Conservation (phyloP, 1,140 invertebrate species). For the Drosophila melanica region DNA sequence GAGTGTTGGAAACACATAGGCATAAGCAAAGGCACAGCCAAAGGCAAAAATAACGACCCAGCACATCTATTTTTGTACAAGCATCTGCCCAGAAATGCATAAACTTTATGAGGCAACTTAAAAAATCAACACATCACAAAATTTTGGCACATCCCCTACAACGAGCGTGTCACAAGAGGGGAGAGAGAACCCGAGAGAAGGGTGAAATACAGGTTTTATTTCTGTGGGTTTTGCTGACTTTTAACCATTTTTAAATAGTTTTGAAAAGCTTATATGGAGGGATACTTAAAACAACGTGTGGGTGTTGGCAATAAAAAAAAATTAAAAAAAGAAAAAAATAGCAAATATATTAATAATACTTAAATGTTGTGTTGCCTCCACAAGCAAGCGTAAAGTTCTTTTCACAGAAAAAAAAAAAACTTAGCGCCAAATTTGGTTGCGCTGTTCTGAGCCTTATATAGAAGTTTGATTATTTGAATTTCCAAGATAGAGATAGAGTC, state of each 20-base stretch:
- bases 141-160: slow-evolving; percentile 29
- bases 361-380: slow-evolving; percentile 52
- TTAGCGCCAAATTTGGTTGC: slow-evolving; percentile 67
- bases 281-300: slow-evolving; percentile 46
- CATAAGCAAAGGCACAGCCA: background rate
- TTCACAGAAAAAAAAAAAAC: slow-evolving; percentile 14
- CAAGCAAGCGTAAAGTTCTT: slow-evolving; percentile 26
- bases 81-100: slow-evolving; percentile 5
- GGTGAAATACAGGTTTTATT: background rate
- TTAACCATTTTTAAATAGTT: slow-evolving; percentile 29
- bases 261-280: slow-evolving; percentile 12
- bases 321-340: slow-evolving; percentile 46
- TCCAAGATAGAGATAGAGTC: slow-evolving; percentile 63
- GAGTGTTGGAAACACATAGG: slow-evolving; percentile 28
- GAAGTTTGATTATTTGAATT: slow-evolving; percentile 42
- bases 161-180: background rate
- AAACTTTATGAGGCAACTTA: slow-evolving; percentile 31
- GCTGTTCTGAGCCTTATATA: slow-evolving; percentile 61
- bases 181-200: too few relatives aligned
- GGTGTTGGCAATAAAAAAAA: slow-evolving; percentile 53
- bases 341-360: slow-evolving; percentile 44
- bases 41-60: slow-evolving; percentile 2
- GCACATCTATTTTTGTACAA: slow-evolving; percentile 32
- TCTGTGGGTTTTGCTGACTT: slow-evolving; percentile 34
- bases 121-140: slow-evolving; percentile 11